Conservation (phyloP, 2,113 vertebrate genomes). For the Hystrix cristata region DNA sequence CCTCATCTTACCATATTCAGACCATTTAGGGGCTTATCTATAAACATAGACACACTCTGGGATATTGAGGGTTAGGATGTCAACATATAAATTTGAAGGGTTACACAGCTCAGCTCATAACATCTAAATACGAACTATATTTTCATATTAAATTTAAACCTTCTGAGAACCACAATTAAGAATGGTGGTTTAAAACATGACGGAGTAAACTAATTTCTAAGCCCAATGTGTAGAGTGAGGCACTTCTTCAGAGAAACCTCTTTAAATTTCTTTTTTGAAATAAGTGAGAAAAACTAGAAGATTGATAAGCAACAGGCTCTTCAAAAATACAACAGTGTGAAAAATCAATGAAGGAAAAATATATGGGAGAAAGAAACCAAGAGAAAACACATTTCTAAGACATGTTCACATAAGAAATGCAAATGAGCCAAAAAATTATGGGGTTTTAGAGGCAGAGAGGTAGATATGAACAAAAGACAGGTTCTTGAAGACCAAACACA, state of each 20-base stretch:
- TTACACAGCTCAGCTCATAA: background rate
- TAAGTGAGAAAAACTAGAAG: background rate
- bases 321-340: background rate
- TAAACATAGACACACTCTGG: background rate
- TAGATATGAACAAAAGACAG: background rate
- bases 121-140: background rate
- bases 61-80: background rate
- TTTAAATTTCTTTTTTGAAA: background rate
- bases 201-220: background rate
- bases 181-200: background rate
- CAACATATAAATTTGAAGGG: background rate
- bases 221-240: background rate
- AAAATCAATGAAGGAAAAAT: constrained; percentile 6
- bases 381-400: background rate
- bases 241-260: background rate
- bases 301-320: background rate
- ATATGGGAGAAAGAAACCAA: background rate
- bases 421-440: background rate
- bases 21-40: background rate
- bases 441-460: background rate
- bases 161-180: background rate
- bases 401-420: background rate
- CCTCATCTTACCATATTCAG: background rate
- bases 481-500: background rate
- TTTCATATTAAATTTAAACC: background rate